Percentiles rank a stretch among this genome's conserved stretches.
Evolutionary conservation across 2,113 vertebrate species (phyloP).

Genomic region (Pseudorhombus dupliciocellatus): DNA sequence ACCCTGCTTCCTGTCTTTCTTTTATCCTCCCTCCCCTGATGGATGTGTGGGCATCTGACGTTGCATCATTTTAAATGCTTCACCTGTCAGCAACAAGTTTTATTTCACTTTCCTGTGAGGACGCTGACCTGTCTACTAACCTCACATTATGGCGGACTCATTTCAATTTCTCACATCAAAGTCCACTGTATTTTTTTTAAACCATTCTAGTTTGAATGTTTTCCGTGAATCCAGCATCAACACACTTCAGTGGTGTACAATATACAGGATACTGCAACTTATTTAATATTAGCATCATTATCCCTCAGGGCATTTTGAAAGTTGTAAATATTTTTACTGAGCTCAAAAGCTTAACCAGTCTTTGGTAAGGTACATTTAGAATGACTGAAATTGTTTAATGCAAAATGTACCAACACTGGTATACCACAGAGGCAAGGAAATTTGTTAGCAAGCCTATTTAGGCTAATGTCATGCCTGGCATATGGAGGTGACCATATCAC

Average conservation of each 20-base stretch:
- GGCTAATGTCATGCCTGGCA: not conserved
- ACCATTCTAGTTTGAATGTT: no score
- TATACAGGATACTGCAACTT: not conserved
- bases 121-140: no score
- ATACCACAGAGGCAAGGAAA: not conserved
- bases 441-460: not conserved
- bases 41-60: not conserved
- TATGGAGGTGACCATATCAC: not conserved
- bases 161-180: no score
- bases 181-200: not conserved
- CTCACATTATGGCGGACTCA: no score
- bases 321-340: not conserved
- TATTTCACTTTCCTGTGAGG: not conserved
- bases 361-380: not conserved
- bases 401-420: not conserved
- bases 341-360: not conserved
- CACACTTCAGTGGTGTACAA: not conserved
- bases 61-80: not conserved
- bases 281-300: not conserved
- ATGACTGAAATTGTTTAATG: not conserved
- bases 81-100: not conserved
- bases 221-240: no score
- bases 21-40: not conserved
- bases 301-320: not conserved
- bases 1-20: conserved; percentile 19